Percentiles rank a stretch among this genome's conserved stretches.
These are phyloP conservation scores for Amniataba percoides DNA, from an alignment of 2,797 vertebrate species.

Conservation along the genomic window DNA sequence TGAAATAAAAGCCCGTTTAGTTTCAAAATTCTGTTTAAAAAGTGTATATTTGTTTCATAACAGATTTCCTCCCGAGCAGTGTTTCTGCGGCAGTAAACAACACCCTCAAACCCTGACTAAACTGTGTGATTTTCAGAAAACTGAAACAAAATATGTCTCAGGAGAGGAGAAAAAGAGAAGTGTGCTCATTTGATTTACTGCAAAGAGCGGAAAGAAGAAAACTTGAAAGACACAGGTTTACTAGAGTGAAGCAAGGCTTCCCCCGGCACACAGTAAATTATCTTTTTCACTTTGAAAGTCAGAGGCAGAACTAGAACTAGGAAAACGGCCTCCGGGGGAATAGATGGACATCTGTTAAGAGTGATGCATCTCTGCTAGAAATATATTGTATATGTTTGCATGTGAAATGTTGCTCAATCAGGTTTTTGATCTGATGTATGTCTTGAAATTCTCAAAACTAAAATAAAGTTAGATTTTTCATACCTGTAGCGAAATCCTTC, in stretches of 20 bases:
- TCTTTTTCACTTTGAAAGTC: conserved; percentile 73
- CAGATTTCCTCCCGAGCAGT: conserved; percentile 58
- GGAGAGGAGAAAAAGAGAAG: conserved; percentile 70
- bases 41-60: conserved; percentile 35
- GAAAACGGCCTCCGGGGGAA: conserved; percentile 61
- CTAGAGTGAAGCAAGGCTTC: conserved; percentile 75
- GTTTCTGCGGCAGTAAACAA: conserved; percentile 75
- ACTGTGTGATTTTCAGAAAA: conserved; percentile 78
- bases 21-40: conserved; percentile 28
- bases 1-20: conserved; percentile 9
- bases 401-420: not conserved
- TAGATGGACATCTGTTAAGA: conserved; percentile 62
- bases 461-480: conserved; percentile 8
- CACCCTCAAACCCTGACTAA: conserved; percentile 71
- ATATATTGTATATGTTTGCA: not conserved
- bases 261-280: conserved; percentile 72
- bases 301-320: conserved; percentile 54
- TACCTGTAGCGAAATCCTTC: not conserved
- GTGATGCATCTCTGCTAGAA: conserved; percentile 16
- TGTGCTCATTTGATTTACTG: conserved; percentile 78
- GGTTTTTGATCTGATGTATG: not conserved
- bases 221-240: conserved; percentile 82
- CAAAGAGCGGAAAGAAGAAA: conserved; percentile 64
- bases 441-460: not conserved
- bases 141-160: conserved; percentile 79